Evolutionary conservation across 1,140 invertebrate species (phyloP).

Genomic region (Lethocerus indicus): DNA sequence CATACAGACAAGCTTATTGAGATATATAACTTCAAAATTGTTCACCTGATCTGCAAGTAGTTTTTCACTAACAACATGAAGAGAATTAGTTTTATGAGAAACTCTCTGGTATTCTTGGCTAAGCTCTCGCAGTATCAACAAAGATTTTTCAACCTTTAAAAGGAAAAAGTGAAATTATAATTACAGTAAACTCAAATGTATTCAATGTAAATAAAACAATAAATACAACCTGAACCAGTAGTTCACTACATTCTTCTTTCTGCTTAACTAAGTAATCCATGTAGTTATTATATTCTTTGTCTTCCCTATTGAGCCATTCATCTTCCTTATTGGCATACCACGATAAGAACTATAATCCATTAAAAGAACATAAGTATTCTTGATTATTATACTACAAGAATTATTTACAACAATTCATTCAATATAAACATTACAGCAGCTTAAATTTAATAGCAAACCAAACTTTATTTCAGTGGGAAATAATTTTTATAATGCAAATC

Average conservation of each 20-base stretch:
- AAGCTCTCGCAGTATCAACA: conserved; percentile 51
- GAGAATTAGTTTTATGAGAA: conserved; percentile 73
- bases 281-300: conserved; percentile 45
- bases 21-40: background rate
- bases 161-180: conserved; percentile 7
- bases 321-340: conserved; percentile 50
- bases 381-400: too few species aligned
- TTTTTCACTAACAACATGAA: conserved; percentile 80
- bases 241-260: conserved; percentile 46
- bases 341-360: conserved; percentile 36
- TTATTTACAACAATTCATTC: too few species aligned
- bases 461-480: too few species aligned
- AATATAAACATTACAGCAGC: too few species aligned
- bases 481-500: too few species aligned
- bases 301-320: conserved; percentile 39
- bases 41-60: conserved; percentile 63
- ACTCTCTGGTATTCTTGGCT: conserved; percentile 66
- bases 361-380: too few species aligned
- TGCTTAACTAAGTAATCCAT: conserved; percentile 48
- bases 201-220: conserved; percentile 8
- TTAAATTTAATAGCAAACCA: too few species aligned
- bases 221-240: conserved; percentile 49
- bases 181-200: conserved; percentile 14
- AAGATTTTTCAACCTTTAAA: conserved; percentile 45
- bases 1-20: conserved; percentile 9